Conservation (phyloP, 2,797 vertebrate species). For the Gymnothorax reevesii region DNA sequence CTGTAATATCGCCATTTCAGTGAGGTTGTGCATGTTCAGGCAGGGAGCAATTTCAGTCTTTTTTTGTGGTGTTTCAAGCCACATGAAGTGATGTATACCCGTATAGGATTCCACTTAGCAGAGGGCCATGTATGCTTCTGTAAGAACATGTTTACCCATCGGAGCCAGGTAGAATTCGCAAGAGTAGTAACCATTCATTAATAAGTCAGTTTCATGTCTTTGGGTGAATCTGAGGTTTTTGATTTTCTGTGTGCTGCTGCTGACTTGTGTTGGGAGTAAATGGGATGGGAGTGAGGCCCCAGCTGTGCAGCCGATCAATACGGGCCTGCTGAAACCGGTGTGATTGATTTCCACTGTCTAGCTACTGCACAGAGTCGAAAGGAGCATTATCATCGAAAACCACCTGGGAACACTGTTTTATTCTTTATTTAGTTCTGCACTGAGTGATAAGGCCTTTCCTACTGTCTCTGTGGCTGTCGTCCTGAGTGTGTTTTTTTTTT, state of each 20-base stretch:
- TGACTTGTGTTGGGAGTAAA: background rate
- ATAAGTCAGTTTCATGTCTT: background rate
- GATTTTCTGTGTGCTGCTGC: background rate
- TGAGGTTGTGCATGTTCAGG: background rate
- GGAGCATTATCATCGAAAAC: background rate
- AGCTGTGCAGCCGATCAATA: slow-evolving; percentile 17
- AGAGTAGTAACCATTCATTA: background rate
- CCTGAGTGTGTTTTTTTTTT: background rate
- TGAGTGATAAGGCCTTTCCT: background rate
- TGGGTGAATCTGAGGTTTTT: background rate
- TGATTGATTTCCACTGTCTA: slow-evolving; percentile 6
- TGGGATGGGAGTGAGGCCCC: background rate
- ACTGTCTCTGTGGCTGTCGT: background rate
- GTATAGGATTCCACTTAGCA: background rate
- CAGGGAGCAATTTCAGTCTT: background rate
- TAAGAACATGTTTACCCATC: background rate
- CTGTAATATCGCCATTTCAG: background rate
- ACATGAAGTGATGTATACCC: background rate
- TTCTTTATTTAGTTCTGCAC: background rate
- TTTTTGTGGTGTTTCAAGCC: background rate
- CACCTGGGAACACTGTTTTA: slow-evolving; percentile 11
- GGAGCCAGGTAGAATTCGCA: background rate
- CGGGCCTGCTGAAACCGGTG: background rate
- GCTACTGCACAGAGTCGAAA: background rate
- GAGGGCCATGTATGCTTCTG: background rate